Base-by-base conservation (phyloP, 35 echinoderm and acorn worm genomes). In the Eucidaris tribuloides region DNA sequence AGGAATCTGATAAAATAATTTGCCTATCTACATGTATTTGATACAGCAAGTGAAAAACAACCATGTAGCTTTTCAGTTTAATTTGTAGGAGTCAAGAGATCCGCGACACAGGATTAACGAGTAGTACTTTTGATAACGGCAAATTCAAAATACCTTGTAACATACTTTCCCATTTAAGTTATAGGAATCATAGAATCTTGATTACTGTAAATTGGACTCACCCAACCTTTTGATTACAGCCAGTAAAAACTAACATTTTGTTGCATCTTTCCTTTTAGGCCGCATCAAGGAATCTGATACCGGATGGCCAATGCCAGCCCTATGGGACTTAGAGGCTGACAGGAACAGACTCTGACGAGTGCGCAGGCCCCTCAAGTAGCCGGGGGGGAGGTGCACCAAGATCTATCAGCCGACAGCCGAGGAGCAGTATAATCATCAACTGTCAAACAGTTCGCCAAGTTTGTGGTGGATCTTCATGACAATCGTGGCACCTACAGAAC, bases 401-500 rank as follows among this genome's bases (percentile, higher is more conserved):
- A 92, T 99, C 46, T 93, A 99, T 54, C 90, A 90, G 2, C 90
- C 93, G 44, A 83, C 90, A 4, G 96, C 93, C 0, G 96, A 99
- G 80, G 96, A 90, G 32, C 93, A 93, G 93, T 45, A 99, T 99
- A 78, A 99, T 99, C 96, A 99, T 93, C 63, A n/a, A n/a, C n/a
- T n/a, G 96, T 99, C 70, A 99, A 99, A 66, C 96, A 99, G 91
- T 99, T 99, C 64, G 96, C 96, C 17, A 99, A 99, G 85, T 99
- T 99, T 93, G 96, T 99, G 19, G 96, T 99, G 35, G 96, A 97
- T 68, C 87, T 99, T 9, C 96, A 99, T 56, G 96, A n/a, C 93
- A 24, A 92, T 89, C 17, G 96, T 99, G 42, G 96, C 96, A n/a
- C 96, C 96, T 0, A 99, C 96, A 60, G 96, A 99, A 24, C 93